These are phyloP conservation scores for Phoronis australis DNA, from an alignment of 2,888 invertebrate genomes.

Conservation along the genomic window DNA sequence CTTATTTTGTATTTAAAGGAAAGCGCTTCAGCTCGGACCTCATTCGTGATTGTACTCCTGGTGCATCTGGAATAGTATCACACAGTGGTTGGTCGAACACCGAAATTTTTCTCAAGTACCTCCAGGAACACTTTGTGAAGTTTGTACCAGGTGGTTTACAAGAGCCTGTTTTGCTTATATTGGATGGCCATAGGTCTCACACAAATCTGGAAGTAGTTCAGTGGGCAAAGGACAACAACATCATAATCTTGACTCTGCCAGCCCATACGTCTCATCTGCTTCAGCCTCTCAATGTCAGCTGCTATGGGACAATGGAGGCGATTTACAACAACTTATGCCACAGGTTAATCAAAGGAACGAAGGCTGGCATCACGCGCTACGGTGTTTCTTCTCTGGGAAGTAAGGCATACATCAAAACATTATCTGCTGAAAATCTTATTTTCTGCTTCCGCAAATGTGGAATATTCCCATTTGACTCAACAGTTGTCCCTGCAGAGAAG, in stretches of 20 bases:
- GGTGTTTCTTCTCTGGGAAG: constrained; percentile 9
- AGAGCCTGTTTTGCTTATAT: constrained; percentile 16
- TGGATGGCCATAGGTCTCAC: constrained; percentile 20
- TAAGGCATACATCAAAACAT: constrained; percentile 8
- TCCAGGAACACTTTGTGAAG: constrained; percentile 19
- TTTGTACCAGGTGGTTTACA: constrained; percentile 13
- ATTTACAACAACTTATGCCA: constrained; percentile 8
- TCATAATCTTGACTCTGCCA: too few relatives aligned
- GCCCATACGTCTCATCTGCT: constrained; percentile 9
- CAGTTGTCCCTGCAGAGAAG: too few relatives aligned
- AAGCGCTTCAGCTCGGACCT: constrained; percentile 11
- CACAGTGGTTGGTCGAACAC: constrained; percentile 11
- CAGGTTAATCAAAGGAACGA: constrained; percentile 7
- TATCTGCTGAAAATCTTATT: constrained; percentile 12
- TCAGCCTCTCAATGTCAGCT: constrained; percentile 13
- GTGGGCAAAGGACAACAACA: constrained; percentile 21
- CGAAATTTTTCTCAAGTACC: constrained; percentile 17
- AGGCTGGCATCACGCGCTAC: constrained; percentile 4
- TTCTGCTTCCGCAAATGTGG: constrained; percentile 10
- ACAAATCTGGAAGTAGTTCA: constrained; percentile 18
- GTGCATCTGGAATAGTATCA: constrained; percentile 11
- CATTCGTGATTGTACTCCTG: constrained; percentile 15
- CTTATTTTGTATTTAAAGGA: constrained; percentile 19
- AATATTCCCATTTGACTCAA: too few relatives aligned
- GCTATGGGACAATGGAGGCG: constrained; percentile 16